Base-by-base conservation (phyloP, 2,797 vertebrate genomes). In the Pantherophis alleghaniensis region DNA sequence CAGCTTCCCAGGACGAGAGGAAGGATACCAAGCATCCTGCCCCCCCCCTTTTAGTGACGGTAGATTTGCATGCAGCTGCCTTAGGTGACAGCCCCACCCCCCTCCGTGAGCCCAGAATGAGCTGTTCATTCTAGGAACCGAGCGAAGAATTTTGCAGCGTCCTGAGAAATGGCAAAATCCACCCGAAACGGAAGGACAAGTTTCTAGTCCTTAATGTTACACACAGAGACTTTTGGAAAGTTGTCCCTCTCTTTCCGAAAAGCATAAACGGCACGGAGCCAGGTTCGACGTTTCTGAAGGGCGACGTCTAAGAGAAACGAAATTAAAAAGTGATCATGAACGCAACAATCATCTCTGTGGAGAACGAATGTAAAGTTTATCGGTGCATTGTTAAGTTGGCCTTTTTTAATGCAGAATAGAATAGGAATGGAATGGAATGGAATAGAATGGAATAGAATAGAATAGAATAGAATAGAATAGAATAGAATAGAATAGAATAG, bases 41-140 rank as follows among this genome's bases (percentile, higher is more conserved):
- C 24, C 60, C 9, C 13, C 12, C 53, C 37, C 42, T 42, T 69
- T 42, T 13, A 28, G 22, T 22, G n/a, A 26, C n/a, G 13, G 9
- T 5, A 24, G 26, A n/a, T 87, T 69, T n/a, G 13, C 61, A 13
- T 2, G 12, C 1, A 9, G 26, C 51, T 47, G 60, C 24, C 59
- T 86, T 86, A 16, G 9, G 2, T 32, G 28, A 14, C 24, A 53
- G 51, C 20, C 0, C 5, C 3, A 3, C 12, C 56, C 14, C 59
- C 2, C 20, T 0, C n/a, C 0, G 7, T 10, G 26, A 74, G 20
- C 28, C 32, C 32, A 26, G 26, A 5, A 5, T n/a, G 13, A n/a
- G 61, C 60, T 11, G 7, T 14, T 59, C 37, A 16, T 53, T 92
- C 51, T 4, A 2, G 20, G 5, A 2, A 42, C 22, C 13, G 7